phyloP scores from a whole-genome alignment of 1,140 invertebrate species.

The Ceratina japonica region DNA sequence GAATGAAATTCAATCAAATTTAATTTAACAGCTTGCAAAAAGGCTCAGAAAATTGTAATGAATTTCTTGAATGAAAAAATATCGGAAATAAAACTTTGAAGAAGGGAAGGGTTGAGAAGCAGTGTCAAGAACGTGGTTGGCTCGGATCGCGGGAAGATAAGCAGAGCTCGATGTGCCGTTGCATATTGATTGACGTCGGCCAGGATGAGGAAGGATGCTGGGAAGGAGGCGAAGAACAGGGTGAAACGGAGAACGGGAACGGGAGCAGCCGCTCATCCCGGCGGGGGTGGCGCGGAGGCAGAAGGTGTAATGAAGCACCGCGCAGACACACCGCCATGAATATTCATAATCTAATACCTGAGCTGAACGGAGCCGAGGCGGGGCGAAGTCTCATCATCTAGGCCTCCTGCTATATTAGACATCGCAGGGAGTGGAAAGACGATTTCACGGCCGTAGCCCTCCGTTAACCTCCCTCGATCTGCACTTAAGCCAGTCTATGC shows the following conservation, averaged over 20 bases:
- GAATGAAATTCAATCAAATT: too few relatives aligned
- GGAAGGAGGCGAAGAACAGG: conserved; percentile 54
- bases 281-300: conserved; percentile 36
- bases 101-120: too few relatives aligned
- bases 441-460: conserved; percentile 38
- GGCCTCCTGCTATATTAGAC: conserved; percentile 78
- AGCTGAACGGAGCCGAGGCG: conserved; percentile 77
- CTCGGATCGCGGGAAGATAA: conserved; percentile 71
- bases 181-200: conserved; percentile 78
- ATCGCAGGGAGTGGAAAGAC: conserved; percentile 55
- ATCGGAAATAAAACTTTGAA: too few relatives aligned
- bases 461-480: conserved; percentile 14
- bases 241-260: conserved; percentile 54
- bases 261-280: conserved; percentile 29
- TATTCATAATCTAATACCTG: conserved; percentile 81
- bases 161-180: conserved; percentile 76
- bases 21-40: too few relatives aligned
- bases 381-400: conserved; percentile 77
- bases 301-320: conserved; percentile 79
- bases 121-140: conserved; percentile 32
- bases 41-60: too few relatives aligned
- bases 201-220: conserved; percentile 63
- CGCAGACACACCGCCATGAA: conserved; percentile 79
- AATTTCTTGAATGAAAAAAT: too few relatives aligned
- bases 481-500: neutral